Conservation (phyloP, 2,113 vertebrate genomes). For the Myotis brandtii region DNA sequence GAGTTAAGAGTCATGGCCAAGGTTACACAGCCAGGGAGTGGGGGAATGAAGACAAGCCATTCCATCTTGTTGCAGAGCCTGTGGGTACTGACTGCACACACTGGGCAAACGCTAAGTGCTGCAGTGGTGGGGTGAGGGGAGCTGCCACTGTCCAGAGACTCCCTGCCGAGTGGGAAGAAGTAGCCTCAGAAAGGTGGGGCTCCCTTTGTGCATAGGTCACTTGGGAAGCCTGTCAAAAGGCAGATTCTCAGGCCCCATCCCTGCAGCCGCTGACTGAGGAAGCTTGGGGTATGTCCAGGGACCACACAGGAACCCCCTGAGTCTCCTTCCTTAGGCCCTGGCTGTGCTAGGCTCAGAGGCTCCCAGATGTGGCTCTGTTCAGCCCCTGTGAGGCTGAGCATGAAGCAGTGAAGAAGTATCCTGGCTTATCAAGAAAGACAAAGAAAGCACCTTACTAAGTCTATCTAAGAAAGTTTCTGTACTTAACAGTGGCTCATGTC, state of each 20-base stretch:
- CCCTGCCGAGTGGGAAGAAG: not conserved
- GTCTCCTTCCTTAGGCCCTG: not conserved
- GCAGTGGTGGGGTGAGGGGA: not conserved
- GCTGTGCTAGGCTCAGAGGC: not conserved
- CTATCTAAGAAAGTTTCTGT: not conserved
- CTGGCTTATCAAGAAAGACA: not conserved
- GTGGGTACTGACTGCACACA: not conserved
- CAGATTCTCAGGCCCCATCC: not conserved
- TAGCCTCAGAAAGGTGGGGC: not conserved
- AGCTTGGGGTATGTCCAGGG: not conserved
- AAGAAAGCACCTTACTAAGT: not conserved
- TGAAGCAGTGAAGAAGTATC: not conserved
- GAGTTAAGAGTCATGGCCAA: not conserved
- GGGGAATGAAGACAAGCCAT: not conserved
- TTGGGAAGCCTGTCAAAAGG: not conserved
- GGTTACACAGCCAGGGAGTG: not conserved
- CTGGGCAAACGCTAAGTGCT: not conserved
- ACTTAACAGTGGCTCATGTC: not conserved
- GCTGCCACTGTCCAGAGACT: not conserved
- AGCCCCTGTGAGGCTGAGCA: not conserved
- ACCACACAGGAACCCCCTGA: not conserved
- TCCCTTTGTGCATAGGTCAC: not conserved
- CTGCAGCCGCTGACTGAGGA: not conserved
- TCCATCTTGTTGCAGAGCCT: not conserved
- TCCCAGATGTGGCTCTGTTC: not conserved